These are phyloP conservation scores for Datnioides undecimradiatus DNA, from an alignment of 2,113 vertebrate species.

Conservation along the genomic window DNA sequence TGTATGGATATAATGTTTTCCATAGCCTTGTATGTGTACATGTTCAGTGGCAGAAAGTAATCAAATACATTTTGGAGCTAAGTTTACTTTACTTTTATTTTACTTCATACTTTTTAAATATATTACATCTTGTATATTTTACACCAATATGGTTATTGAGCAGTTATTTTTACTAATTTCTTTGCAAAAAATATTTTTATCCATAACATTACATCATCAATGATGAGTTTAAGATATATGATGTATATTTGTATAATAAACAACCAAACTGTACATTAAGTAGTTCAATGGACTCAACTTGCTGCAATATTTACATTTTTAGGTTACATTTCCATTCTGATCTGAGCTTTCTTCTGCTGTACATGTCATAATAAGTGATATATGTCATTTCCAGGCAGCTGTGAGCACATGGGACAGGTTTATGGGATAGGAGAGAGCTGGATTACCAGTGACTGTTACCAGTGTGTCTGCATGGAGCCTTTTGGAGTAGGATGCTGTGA, in stretches of 20 bases:
- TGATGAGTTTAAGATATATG: not conserved
- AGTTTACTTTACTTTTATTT: not conserved
- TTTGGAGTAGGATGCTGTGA: slow-evolving; percentile 87
- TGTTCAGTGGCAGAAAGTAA: not conserved
- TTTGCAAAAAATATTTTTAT: not conserved
- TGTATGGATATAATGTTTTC: not conserved
- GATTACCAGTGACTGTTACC: slow-evolving; percentile 82
- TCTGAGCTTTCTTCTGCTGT: not conserved
- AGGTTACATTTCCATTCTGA: too few relatives aligned
- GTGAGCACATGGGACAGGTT: slow-evolving; percentile 79
- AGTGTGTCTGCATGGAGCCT: slow-evolving; percentile 86
- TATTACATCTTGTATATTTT: not conserved
- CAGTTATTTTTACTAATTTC: not conserved
- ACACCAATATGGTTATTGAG: not conserved
- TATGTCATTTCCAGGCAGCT: slow-evolving; percentile 69
- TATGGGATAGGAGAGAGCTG: slow-evolving; percentile 83
- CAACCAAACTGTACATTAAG: not conserved
- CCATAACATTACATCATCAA: not conserved
- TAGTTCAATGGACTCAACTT: not conserved
- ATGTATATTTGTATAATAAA: not conserved
- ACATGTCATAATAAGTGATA: not conserved
- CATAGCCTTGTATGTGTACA: not conserved
- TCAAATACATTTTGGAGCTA: not conserved
- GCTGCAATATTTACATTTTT: not conserved
- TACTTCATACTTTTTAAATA: not conserved